A percentile compares a stretch with the other conserved stretches of the same genome.
Evolutionary conservation across 1,140 invertebrate species (phyloP).

Genomic region (Teleopsis dalmanni): DNA sequence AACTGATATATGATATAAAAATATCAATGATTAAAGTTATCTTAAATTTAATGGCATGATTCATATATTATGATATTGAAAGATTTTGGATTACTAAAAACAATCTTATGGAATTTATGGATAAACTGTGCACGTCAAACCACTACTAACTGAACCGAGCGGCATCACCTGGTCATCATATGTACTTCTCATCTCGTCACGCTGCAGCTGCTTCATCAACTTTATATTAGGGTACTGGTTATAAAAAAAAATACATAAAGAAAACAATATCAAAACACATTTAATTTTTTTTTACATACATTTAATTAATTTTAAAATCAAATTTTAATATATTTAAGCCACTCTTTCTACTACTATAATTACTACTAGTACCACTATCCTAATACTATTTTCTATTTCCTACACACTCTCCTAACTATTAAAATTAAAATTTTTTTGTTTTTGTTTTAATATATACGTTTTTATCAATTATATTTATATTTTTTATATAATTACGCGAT

Average conservation of each 20-base stretch:
- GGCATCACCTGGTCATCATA: too few relatives aligned
- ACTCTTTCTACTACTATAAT: not conserved
- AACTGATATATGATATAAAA: too few relatives aligned
- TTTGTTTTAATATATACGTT: too few relatives aligned
- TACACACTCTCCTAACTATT: not conserved
- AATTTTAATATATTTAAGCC: conserved; percentile 8
- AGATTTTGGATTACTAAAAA: too few relatives aligned
- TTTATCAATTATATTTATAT: too few relatives aligned
- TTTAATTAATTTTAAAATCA: conserved; percentile 10
- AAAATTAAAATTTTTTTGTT: not conserved
- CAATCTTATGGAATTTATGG: too few relatives aligned
- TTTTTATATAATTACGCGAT: too few relatives aligned
- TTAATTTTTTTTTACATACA: conserved; percentile 11
- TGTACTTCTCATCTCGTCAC: conserved; percentile 7
- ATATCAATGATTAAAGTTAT: too few relatives aligned
- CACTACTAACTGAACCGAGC: too few relatives aligned
- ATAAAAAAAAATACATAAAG: conserved; percentile 21
- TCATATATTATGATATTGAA: too few relatives aligned
- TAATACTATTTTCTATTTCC: not conserved
- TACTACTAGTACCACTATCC: conserved; percentile 37
- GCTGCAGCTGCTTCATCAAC: conserved; percentile 14
- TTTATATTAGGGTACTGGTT: conserved; percentile 35
- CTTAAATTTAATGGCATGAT: too few relatives aligned
- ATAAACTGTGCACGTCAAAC: too few relatives aligned
- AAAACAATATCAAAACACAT: conserved; percentile 27